Evolutionary conservation across 1,140 invertebrate species (phyloP).

Genomic region (Sarcophaga bullata): DNA sequence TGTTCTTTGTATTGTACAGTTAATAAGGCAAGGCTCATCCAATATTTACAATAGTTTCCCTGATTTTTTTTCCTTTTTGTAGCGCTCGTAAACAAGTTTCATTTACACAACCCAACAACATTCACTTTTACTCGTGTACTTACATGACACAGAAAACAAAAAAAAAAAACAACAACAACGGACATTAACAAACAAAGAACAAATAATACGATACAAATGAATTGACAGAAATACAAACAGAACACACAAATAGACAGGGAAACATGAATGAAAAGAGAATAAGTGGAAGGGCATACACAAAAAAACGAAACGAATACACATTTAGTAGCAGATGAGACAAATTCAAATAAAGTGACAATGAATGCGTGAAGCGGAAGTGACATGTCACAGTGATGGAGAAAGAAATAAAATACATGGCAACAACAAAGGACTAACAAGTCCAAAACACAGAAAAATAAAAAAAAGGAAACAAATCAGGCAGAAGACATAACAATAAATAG

Average conservation of each 20-base stretch:
- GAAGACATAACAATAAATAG: too few species aligned
- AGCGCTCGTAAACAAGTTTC: too few species aligned
- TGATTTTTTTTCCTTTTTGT: too few species aligned
- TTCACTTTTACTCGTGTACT: too few species aligned
- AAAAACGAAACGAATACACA: background rate
- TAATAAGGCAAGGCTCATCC: too few species aligned
- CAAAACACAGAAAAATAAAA: background rate
- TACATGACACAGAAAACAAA: too few species aligned
- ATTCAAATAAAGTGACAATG: conserved; percentile 35
- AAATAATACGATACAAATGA: background rate
- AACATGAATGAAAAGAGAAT: background rate
- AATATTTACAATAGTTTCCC: too few species aligned
- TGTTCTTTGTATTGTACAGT: too few species aligned
- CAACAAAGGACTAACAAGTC: background rate
- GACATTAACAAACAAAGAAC: conserved; percentile 11
- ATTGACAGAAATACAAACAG: conserved; percentile 4
- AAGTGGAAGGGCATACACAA: background rate
- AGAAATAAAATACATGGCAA: background rate
- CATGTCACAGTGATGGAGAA: conserved; percentile 25
- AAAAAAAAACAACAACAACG: too few species aligned
- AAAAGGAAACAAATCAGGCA: conserved; percentile 3
- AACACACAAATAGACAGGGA: too few species aligned
- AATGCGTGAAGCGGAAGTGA: conserved; percentile 39
- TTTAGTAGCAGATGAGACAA: background rate
- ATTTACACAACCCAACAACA: too few species aligned